Percentiles rank a stretch among this genome's conserved stretches.
Evolutionary conservation across 2,113 vertebrate species (phyloP).

Genomic region (Carettochelys insculpta): DNA sequence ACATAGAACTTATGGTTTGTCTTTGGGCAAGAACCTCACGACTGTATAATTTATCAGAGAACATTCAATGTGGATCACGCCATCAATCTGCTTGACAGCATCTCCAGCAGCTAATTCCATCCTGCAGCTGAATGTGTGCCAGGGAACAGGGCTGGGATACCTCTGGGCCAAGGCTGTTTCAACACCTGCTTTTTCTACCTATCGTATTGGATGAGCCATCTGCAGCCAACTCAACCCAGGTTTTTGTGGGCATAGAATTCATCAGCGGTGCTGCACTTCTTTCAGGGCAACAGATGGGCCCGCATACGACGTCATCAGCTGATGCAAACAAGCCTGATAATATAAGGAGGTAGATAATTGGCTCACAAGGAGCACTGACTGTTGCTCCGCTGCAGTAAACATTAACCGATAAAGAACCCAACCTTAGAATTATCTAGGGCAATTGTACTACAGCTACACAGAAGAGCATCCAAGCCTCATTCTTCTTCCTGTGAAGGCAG

Average conservation of each 20-base stretch:
- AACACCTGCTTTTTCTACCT: constrained; percentile 70
- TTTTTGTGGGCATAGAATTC: constrained; percentile 49
- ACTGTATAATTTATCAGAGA: constrained; percentile 75
- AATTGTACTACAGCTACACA: neutral
- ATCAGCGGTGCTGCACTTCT: constrained; percentile 46
- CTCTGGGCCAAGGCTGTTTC: constrained; percentile 67
- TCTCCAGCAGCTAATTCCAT: constrained; percentile 52
- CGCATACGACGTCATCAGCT: neutral
- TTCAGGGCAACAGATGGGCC: constrained; percentile 59
- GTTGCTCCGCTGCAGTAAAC: neutral
- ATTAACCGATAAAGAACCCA: neutral
- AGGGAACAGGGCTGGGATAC: constrained; percentile 60
- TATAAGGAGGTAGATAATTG: constrained; percentile 1
- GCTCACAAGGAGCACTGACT: neutral
- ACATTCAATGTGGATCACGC: constrained; percentile 23
- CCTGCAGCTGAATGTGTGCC: constrained; percentile 38
- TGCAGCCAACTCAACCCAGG: constrained; percentile 51
- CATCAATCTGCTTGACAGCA: constrained; percentile 69
- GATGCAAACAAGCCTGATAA: neutral
- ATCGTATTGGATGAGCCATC: constrained; percentile 33
- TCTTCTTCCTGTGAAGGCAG: neutral
- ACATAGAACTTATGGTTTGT: constrained; percentile 38
- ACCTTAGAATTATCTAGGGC: neutral
- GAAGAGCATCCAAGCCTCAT: neutral
- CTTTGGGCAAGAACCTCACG: constrained; percentile 67